A percentile compares a stretch with the other conserved stretches of the same genome.
These are phyloP conservation scores for Mus spretus DNA, from an alignment of 2,797 vertebrate species.

Conservation along the genomic window DNA sequence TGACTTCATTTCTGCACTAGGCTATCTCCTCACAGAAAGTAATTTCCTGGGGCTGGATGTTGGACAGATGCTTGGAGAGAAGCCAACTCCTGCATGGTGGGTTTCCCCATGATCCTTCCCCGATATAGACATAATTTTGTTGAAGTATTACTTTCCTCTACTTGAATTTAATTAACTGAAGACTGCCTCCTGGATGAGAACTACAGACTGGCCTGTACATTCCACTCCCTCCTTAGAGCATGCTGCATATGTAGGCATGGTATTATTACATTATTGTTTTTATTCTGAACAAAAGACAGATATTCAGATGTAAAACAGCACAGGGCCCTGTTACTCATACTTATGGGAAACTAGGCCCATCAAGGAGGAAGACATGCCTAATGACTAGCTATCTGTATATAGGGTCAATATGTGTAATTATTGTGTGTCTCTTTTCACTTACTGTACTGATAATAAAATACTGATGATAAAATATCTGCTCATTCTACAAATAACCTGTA, in stretches of 20 bases:
- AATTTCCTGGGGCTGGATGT: not conserved
- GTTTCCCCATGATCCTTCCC: not conserved
- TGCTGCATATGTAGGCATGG: not conserved
- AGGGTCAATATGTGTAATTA: not conserved
- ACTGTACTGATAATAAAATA: not conserved
- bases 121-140: not conserved
- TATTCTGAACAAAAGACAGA: conserved; percentile 88
- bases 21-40: not conserved
- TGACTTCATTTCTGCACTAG: not conserved
- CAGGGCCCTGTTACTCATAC: conserved; percentile 86
- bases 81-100: not conserved
- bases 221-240: not conserved
- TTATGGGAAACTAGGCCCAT: conserved; percentile 83
- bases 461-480: not conserved
- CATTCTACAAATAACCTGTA: not conserved
- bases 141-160: not conserved
- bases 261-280: not conserved
- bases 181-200: conserved; percentile 51
- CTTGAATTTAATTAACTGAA: not conserved
- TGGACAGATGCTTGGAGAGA: not conserved
- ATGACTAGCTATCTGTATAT: not conserved
- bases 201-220: not conserved
- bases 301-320: conserved; percentile 86
- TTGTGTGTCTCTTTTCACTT: not conserved
- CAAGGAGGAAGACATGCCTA: conserved; percentile 81